phyloP scores from a whole-genome alignment of 2,888 invertebrate genomes.

The Troglohyphantes excavatus region DNA sequence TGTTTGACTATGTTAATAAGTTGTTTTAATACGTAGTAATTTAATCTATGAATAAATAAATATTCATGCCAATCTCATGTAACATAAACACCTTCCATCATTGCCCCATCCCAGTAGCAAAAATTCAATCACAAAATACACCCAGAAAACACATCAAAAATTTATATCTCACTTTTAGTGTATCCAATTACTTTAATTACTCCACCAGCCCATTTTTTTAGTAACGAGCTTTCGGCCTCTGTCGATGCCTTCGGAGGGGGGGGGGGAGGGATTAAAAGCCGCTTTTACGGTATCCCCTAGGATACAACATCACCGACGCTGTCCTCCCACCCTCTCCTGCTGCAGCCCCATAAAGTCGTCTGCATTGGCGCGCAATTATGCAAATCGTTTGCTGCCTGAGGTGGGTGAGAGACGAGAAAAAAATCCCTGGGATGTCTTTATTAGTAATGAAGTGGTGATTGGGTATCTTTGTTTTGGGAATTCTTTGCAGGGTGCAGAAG shows the following conservation, averaged over 20 bases:
- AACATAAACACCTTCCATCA: not conserved
- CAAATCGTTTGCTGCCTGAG: conserved; percentile 17
- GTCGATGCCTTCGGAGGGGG: not conserved
- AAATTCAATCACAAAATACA: conserved; percentile 23
- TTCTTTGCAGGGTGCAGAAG: not conserved
- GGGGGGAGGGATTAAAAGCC: conserved; percentile 49
- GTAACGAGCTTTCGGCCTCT: not conserved
- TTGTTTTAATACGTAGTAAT: no score
- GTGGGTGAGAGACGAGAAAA: not conserved
- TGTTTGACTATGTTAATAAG: no score
- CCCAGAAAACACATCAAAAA: conserved; percentile 14
- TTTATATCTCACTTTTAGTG: conserved; percentile 36
- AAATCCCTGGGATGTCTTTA: not conserved
- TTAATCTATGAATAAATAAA: no score
- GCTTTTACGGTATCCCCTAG: no score
- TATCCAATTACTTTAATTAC: conserved; percentile 53
- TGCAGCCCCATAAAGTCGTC: conserved; percentile 9
- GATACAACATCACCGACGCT: not conserved
- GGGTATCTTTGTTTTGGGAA: not conserved
- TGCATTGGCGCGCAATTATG: conserved; percentile 31
- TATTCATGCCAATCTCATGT: not conserved
- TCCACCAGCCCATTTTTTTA: not conserved
- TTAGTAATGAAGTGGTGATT: conserved; percentile 5
- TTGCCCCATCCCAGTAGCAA: not conserved
- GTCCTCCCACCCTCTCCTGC: not conserved